A percentile compares a stretch with the other conserved stretches of the same genome.
Conservation (phyloP, 64 coral and sea anemone genomes). For the Montipora sp. region DNA sequence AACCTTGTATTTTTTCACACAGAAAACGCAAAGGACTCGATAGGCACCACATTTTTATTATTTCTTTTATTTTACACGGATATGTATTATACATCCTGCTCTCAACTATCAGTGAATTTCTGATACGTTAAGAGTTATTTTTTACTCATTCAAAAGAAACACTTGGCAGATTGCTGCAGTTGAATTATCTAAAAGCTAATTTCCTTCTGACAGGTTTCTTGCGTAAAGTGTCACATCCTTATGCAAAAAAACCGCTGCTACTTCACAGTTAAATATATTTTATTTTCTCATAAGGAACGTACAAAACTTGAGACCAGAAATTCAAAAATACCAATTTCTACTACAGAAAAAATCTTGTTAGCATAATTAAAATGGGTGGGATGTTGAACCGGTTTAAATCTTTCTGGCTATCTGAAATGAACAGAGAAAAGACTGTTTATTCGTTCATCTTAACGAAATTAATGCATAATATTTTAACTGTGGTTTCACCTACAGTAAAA, state of each 20-base stretch:
- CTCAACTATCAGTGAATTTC: constrained; percentile 34
- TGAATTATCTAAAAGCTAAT: neutral
- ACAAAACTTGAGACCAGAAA: constrained; percentile 7
- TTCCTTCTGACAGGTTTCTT: neutral
- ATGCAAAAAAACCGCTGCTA: neutral
- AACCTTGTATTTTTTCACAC: neutral
- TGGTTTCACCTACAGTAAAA: constrained; percentile 19
- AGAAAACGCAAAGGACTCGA: neutral
- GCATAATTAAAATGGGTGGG: neutral
- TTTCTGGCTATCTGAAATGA: constrained; percentile 4
- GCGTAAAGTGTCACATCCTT: neutral
- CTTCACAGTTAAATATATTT: neutral
- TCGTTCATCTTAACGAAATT: constrained; percentile 1
- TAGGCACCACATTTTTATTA: constrained; percentile 35
- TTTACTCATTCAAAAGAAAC: constrained; percentile 13
- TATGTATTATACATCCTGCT: constrained; percentile 25
- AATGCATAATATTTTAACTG: neutral
- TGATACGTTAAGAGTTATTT: constrained; percentile 27
- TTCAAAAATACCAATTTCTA: constrained; percentile 8
- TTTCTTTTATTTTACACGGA: constrained; percentile 45
- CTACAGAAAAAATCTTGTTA: neutral
- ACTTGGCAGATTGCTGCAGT: neutral
- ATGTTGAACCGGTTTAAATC: neutral
- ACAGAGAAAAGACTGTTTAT: constrained; percentile 6
- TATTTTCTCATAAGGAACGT: neutral